Evolutionary conservation across 2,888 invertebrate genomes (phyloP), one percentile per base, ranked within the genome.

Genomic region (Mesochorus sp.): DNA sequence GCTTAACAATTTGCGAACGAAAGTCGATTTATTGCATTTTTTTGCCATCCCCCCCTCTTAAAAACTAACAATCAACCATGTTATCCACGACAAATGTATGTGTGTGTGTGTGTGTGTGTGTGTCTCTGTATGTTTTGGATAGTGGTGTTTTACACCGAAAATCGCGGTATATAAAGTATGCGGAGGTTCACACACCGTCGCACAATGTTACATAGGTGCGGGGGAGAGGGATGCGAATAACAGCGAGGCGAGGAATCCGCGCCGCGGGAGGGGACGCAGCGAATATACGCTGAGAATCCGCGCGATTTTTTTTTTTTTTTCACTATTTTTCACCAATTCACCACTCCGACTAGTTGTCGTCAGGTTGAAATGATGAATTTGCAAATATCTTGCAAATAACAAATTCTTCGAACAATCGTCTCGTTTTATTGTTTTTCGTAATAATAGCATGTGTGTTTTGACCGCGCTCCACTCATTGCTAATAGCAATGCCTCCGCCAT

Each of bases 221-320:
- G 26, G 6, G 39, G 14, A 21, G 24, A 34, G 44, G 12, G 28
- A 5, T 31, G 24, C 31, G 67, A 21, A 39, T 3, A 31, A 31
- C 5, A 42, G 17, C 12, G 44, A 17, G 44, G 44, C 12, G 12
- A 17, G 17, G 17, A 37, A 31, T 55, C 19, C 10, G 12, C 53
- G 42, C 21, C 61, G 42, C 2, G n/a, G 28, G 51, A 26, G 51
- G 21, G 71, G 42, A 19, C 17, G 34, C 14, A 34, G 21, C 28
- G 47, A 2, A 37, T 53, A 61, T 71, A 42, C 57, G 49, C 26
- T 51, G 73, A 51, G 57, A 61, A 51, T 47, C 53, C 74, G 74
- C 67, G 74, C 67, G 24, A 24, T 12, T 34, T 12, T 28, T 47
- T 51, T 42, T 66, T 59, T 62, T 66, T 66, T 49, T 70, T 3